Base-by-base conservation (phyloP, 1,140 invertebrate genomes). In the Nomia melanderi region DNA sequence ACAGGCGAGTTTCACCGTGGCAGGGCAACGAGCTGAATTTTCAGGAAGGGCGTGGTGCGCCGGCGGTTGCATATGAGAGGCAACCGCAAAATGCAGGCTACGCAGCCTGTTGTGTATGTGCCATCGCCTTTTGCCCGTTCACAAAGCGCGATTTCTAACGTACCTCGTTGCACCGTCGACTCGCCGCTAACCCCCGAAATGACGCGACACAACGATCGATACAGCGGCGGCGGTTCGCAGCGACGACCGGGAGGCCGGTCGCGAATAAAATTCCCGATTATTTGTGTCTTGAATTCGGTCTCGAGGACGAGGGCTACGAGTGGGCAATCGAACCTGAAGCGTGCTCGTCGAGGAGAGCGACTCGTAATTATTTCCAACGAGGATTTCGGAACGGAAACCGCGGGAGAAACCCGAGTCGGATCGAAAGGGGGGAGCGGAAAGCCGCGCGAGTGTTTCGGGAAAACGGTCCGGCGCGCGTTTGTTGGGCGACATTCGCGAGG, bases 1-100 rank as follows among this genome's bases (percentile, higher is more conserved):
- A 36, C 33, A 11, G 17, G 31, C 47, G 20, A 20, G 31, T 39
- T 39, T 39, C 33, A 33, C n/a, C n/a, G 33, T 39, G 33, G 59
- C 33, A 41, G 11, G 33, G 33, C n/a, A 14, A 31, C 57, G 20
- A 5, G 20, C 20, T 36, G 57, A 23, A 60, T 60, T 60, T 60
- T 31, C 29, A 36, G 33, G 20, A 60, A 60, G 57, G 57, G 57
- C 57, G 57, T 60, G 31, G 31, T 60, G 31, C 20, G 57, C 8
- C 29, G 57, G 31, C 11, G 57, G 31, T 36, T 60, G 57, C 57
- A 60, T 60, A 60, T 60, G 57, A 60, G 57, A 36, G 57, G 57
- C 20, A 23, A 60, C 57, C 31, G 20, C 31, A 36, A 60, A 60
- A 60, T 60, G 57, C 57, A 8, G 57, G 57, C 17, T 59, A 36